Conservation (phyloP, 1,140 invertebrate genomes). For the Proctacanthus coquilletti region DNA sequence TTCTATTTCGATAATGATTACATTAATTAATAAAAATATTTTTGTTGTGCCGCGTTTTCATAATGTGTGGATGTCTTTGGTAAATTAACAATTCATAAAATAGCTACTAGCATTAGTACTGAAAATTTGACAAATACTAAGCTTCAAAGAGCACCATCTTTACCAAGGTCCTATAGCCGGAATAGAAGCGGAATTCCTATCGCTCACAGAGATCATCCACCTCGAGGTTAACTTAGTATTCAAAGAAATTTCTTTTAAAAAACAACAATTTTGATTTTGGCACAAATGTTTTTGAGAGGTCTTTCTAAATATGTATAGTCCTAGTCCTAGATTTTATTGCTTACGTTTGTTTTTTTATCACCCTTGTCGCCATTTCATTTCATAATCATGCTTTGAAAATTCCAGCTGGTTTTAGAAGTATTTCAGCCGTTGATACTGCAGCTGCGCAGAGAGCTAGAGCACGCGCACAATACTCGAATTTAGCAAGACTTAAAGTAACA, state of each 20-base stretch:
- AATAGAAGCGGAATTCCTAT: conserved; percentile 42
- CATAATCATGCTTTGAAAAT: too few species aligned
- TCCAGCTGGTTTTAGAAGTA: conserved; percentile 50
- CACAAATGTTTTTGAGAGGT: too few species aligned
- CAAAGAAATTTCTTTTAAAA: too few species aligned
- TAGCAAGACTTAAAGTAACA: conserved; percentile 54
- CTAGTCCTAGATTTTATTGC: too few species aligned
- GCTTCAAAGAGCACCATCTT: conserved; percentile 39
- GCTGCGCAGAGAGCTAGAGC: conserved; percentile 73
- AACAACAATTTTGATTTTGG: too few species aligned
- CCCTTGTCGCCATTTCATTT: too few species aligned
- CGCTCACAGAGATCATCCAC: conserved; percentile 26
- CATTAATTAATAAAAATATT: not conserved
- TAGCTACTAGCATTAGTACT: conserved; percentile 33
- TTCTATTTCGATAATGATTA: not conserved
- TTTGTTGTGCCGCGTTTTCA: not conserved
- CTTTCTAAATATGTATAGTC: too few species aligned
- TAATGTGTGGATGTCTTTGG: conserved; percentile 1
- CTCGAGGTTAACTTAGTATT: conserved; percentile 2
- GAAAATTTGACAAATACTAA: conserved; percentile 37
- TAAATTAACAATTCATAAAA: conserved; percentile 8
- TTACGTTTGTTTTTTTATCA: too few species aligned
- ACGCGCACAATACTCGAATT: conserved; percentile 59
- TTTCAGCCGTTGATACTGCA: conserved; percentile 83
- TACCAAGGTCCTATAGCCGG: conserved; percentile 37